Evolutionary conservation across 1,140 invertebrate species (phyloP), one percentile per base, ranked within the genome.

Genomic region (Drosophila miranda): DNA sequence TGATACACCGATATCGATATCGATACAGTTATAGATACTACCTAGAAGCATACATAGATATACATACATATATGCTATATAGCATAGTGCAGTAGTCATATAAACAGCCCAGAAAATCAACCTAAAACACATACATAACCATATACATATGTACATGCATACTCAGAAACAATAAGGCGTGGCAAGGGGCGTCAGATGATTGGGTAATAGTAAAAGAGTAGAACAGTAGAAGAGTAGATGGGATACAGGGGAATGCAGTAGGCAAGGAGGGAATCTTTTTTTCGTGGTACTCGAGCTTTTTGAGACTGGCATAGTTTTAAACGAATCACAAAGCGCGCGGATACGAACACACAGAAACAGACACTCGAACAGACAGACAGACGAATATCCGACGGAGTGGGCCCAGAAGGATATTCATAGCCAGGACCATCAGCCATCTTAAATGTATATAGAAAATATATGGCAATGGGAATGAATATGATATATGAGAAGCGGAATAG

Each of bases 261-360:
- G 4, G 34, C 34, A 38, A 38, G 34, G 34, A 38, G 19, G 63
- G 38, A 54, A 42, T 58, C 62, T 78, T 76, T 84, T 80, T 74
- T 80, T 82, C 70, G 74, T 88, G 88, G 88, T 89, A 89, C 88
- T 90, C 88, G 88, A 90, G 88, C 88, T 90, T 90, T 90, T 90
- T 90, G 88, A 90, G 88, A 90, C 88, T 90, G 88, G 88, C 80
- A 81, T 90, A 90, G 88, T 84, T 90, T 87, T 89, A 89, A 86
- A 86, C 74, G 54, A 48, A 66, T 38, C 59, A 44, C 52, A 56
- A 55, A 38, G 23, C 46, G 46, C 28, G 43, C 26, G 44, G 11
- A 59, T 43, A 51, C 30, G 45, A 13, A 72, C 13, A 43, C 3
- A 57, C 16, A 41, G 23, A 26, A 4, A 26, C 28, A 50, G 28